phyloP scores from a whole-genome alignment of 2,888 invertebrate species.

The Andrena chrysosceles region DNA sequence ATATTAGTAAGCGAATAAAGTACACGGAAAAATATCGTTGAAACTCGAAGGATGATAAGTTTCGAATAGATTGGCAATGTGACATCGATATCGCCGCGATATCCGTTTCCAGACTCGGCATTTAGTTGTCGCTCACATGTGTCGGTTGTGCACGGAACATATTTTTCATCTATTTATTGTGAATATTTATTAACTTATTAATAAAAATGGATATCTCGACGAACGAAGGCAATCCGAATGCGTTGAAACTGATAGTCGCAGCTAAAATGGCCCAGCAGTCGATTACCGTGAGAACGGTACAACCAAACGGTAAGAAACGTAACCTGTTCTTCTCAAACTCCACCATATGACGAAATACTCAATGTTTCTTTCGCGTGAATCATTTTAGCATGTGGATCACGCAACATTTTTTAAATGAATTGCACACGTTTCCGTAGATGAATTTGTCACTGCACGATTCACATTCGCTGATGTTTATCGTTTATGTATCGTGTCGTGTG shows the following conservation, averaged over 20 bases:
- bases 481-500: not conserved
- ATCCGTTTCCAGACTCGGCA: slow-evolving; percentile 42
- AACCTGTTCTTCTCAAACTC: slow-evolving; percentile 51
- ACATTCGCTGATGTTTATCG: not conserved
- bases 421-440: not conserved
- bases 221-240: slow-evolving; percentile 92
- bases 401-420: not conserved
- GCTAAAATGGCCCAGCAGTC: slow-evolving; percentile 88
- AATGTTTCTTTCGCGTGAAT: slow-evolving; percentile 34
- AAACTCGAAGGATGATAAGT: not conserved
- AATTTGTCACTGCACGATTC: not conserved
- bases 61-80: slow-evolving; percentile 21
- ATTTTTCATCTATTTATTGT: slow-evolving; percentile 80
- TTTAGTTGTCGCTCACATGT: slow-evolving; percentile 77
- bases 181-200: slow-evolving; percentile 79
- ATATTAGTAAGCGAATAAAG: not conserved
- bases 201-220: slow-evolving; percentile 90
- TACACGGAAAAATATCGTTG: not conserved
- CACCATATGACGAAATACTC: slow-evolving; percentile 51
- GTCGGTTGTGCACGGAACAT: slow-evolving; percentile 77
- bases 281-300: slow-evolving; percentile 87
- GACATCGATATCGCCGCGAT: not conserved
- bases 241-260: slow-evolving; percentile 90
- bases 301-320: slow-evolving; percentile 87
- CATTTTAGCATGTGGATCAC: not conserved